Conservation (phyloP, 2,113 vertebrate species). For the Cariama cristata region DNA sequence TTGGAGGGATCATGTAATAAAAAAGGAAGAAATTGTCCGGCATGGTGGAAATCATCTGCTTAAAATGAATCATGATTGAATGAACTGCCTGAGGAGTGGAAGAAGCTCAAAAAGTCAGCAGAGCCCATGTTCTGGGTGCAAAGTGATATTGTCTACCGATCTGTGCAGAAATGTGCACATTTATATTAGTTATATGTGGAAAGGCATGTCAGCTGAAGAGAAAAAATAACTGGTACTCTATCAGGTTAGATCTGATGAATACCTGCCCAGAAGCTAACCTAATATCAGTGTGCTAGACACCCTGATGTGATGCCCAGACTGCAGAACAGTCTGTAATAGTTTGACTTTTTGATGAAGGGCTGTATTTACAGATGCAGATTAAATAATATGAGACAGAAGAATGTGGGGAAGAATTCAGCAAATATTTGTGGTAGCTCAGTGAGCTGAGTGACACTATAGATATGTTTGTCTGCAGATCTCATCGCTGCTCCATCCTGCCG, state of each 20-base stretch:
- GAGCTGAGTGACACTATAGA: neutral
- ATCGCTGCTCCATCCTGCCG: neutral
- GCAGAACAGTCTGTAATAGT: neutral
- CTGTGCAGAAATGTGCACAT: neutral
- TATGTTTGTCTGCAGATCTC: neutral
- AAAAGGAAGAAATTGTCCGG: neutral
- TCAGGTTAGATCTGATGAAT: neutral
- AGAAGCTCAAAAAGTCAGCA: neutral
- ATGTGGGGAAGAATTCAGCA: neutral
- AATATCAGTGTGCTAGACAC: neutral
- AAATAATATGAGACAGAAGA: neutral
- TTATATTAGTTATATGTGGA: neutral
- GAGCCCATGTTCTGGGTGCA: neutral
- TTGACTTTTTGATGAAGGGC: neutral
- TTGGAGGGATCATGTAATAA: neutral
- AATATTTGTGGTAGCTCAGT: neutral
- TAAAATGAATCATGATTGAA: conserved; percentile 18
- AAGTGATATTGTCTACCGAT: neutral
- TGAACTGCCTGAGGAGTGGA: neutral
- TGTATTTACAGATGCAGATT: neutral
- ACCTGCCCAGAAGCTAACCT: neutral
- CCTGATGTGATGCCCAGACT: neutral
- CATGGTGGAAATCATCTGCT: conserved; percentile 22
- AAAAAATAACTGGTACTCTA: neutral
- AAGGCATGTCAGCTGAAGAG: neutral